Evolutionary conservation across 2,113 vertebrate species (phyloP).

Genomic region (Ammospiza nelsoni): DNA sequence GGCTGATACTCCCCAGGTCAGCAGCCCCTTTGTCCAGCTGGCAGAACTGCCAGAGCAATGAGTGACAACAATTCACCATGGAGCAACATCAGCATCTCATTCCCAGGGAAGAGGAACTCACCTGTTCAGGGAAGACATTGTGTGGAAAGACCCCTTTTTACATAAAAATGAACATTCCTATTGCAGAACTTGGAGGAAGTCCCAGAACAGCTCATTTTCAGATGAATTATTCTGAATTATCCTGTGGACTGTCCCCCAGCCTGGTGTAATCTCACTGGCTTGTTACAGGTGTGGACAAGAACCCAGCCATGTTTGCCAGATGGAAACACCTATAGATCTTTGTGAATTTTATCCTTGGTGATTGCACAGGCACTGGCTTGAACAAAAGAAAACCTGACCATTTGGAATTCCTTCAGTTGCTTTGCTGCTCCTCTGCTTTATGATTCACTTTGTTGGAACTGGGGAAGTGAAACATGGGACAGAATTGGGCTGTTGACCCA

Average conservation of each 20-base stretch:
- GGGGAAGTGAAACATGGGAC: neutral
- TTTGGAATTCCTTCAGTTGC: neutral
- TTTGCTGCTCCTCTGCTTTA: neutral
- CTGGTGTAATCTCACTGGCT: neutral
- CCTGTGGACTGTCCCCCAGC: neutral
- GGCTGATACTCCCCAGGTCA: neutral
- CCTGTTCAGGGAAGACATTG: neutral
- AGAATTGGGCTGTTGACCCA: neutral
- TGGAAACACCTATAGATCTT: neutral
- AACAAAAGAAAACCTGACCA: neutral
- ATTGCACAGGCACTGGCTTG: neutral
- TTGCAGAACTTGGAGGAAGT: neutral
- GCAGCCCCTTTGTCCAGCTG: neutral
- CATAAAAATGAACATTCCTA: neutral
- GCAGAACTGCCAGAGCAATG: neutral
- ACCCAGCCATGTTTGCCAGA: neutral
- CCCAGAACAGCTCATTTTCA: neutral
- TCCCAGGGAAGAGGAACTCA: neutral
- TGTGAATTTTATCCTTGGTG: neutral
- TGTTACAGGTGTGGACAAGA: neutral
- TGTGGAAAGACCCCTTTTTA: neutral
- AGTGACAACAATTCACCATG: neutral
- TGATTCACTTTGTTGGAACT: neutral
- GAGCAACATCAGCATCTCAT: neutral
- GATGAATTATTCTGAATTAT: neutral